Evolutionary conservation across 2,797 vertebrate species (phyloP).

Genomic region (Xenopus petersii): DNA sequence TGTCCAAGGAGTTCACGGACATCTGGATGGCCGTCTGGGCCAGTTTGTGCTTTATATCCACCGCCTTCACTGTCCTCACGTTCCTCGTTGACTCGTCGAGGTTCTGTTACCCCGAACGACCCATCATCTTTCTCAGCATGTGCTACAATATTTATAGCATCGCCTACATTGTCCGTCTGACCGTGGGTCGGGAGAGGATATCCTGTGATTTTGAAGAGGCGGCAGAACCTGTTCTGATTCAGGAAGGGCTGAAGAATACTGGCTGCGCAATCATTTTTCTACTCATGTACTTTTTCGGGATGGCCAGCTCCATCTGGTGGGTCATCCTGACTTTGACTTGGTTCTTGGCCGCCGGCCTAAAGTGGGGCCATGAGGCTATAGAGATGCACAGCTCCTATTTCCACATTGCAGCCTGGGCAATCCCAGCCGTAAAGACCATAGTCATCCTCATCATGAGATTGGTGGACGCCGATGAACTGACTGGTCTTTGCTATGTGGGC

Average conservation of each 20-base stretch:
- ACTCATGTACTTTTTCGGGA: constrained; percentile 98
- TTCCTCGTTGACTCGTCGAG: constrained; percentile 93
- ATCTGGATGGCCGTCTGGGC: constrained; percentile 98
- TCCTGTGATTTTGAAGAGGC: constrained; percentile 96
- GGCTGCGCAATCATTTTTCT: constrained; percentile 98
- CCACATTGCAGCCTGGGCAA: constrained; percentile 98
- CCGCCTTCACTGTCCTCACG: constrained; percentile 93
- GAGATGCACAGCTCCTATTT: constrained; percentile 99
- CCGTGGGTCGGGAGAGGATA: constrained; percentile 92
- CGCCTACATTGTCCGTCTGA: constrained; percentile 92
- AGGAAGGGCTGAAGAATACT: constrained; percentile 98
- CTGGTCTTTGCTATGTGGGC: constrained; percentile 92
- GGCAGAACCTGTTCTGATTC: constrained; percentile 88
- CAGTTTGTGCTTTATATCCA: constrained; percentile 93
- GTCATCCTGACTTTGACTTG: constrained; percentile 95
- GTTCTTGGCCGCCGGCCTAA: constrained; percentile 94
- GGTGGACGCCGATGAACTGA: constrained; percentile 92
- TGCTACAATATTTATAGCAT: constrained; percentile 99
- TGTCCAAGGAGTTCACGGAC: constrained; percentile 92
- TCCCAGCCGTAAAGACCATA: constrained; percentile 94
- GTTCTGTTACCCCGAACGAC: constrained; percentile 95
- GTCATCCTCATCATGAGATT: constrained; percentile 96
- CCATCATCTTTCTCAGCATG: constrained; percentile 98
- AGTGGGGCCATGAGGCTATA: constrained; percentile 97
- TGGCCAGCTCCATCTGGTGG: constrained; percentile 98